Conservation (phyloP, 2,797 vertebrate genomes). For the Oreonectes daqikongensis region DNA sequence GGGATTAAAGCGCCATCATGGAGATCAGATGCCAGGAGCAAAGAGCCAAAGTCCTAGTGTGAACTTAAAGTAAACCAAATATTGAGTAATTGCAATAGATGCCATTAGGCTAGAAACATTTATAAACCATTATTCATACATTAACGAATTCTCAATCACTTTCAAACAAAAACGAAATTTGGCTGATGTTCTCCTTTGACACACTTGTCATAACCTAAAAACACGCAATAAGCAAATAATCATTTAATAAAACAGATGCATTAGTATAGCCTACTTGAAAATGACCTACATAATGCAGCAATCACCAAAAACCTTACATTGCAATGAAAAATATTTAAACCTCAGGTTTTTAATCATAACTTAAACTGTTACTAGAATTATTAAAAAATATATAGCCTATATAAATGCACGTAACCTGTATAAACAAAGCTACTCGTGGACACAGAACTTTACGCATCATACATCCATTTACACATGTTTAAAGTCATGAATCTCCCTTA, state of each 20-base stretch:
- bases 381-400: too few species aligned
- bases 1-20: slow-evolving; percentile 17
- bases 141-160: not conserved
- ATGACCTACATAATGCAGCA: not conserved
- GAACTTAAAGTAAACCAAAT: not conserved
- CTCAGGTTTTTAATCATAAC: not conserved
- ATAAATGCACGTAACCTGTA: slow-evolving; percentile 5
- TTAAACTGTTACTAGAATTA: not conserved
- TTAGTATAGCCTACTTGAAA: not conserved
- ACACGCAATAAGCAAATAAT: not conserved
- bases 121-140: too few species aligned
- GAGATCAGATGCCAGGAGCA: not conserved
- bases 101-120: too few species aligned
- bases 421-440: not conserved
- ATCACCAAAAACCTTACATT: not conserved
- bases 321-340: not conserved
- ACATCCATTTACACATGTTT: not conserved
- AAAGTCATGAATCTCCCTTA: not conserved
- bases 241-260: not conserved
- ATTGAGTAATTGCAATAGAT: not conserved
- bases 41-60: slow-evolving; percentile 1
- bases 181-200: not conserved
- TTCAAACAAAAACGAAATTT: not conserved
- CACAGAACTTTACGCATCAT: slow-evolving; percentile 15
- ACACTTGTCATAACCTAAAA: not conserved